Evolutionary conservation across 2,113 vertebrate genomes (phyloP), one percentile per base, ranked within the genome.

Genomic region (Cryptotis parvus): DNA sequence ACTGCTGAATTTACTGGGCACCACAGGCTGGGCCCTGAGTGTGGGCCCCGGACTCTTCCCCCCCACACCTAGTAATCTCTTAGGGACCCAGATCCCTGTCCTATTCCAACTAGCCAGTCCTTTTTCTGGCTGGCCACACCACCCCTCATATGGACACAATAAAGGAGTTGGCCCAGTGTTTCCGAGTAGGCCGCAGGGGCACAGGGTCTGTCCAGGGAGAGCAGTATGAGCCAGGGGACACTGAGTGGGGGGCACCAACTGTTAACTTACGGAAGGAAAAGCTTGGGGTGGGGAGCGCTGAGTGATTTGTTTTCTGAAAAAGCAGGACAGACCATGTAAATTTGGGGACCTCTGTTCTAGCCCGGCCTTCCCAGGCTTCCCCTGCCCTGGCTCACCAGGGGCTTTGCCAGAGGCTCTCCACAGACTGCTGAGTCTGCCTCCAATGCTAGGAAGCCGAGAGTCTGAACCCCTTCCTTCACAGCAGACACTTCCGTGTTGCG

Each of bases 341-440:
- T 58, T 58, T 24, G 20, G 55, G 45, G 45, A 49, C 45, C 45
- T 49, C 45, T 49, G 45, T 14, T 49, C 45, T 49, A 58, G 24
- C 4, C 22, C 22, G 7, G 20, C 49, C 22, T 58, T 24, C 5
- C 6, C 27, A 27, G 12, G 0, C 26, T 29, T 35, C 33, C 52
- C 58, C 55, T 43, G 87, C 45, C 49, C 65, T 31, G 41, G 16
- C 31, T 22, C 3, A n/a, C 29, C 45, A 14, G 0, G 15, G 22
- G 33, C 29, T 76, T 52, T 49, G 14, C 8, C 1, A 0, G 0
- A 4, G 37, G 61, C n/a, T 43, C 76, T 31, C 22, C 1, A 0
- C 4, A 29, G 31, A 0, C 0, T 43, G 41, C 16, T 10, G 3
- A 4, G 24, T 55, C 18, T 61, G 69, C 31, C 8, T 24, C 26